Conservation (phyloP, 2,797 vertebrate species). For the Spondyliosoma cantharus region DNA sequence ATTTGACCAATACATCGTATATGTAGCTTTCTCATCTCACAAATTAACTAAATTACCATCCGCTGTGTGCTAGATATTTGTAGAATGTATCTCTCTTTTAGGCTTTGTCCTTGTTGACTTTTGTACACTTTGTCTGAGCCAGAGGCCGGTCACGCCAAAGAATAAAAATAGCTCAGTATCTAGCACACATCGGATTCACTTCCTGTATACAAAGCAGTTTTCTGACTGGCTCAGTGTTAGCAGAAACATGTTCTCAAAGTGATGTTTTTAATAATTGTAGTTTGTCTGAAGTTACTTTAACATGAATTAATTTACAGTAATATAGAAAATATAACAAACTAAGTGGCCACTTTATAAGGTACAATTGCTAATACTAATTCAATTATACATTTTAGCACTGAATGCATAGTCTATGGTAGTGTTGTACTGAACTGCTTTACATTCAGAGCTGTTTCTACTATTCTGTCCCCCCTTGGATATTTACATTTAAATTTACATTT, state of each 20-base stretch:
- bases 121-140: background rate
- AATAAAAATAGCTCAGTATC: background rate
- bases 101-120: background rate
- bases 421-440: too few species aligned
- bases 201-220: conserved; percentile 8
- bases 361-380: too few species aligned
- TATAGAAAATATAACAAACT: background rate
- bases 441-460: background rate
- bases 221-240: background rate
- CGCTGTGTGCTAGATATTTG: background rate
- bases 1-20: background rate
- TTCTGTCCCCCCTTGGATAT: background rate
- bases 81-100: background rate
- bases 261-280: too few species aligned
- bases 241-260: background rate
- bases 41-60: background rate
- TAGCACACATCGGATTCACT: background rate
- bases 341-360: too few species aligned
- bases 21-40: too few species aligned
- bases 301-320: background rate
- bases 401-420: too few species aligned
- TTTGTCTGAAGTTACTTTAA: background rate
- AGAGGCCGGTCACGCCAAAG: background rate
- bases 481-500: too few species aligned
- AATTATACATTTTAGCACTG: too few species aligned